phyloP scores from a whole-genome alignment of 2,888 invertebrate species.

The Xylota segnis region DNA sequence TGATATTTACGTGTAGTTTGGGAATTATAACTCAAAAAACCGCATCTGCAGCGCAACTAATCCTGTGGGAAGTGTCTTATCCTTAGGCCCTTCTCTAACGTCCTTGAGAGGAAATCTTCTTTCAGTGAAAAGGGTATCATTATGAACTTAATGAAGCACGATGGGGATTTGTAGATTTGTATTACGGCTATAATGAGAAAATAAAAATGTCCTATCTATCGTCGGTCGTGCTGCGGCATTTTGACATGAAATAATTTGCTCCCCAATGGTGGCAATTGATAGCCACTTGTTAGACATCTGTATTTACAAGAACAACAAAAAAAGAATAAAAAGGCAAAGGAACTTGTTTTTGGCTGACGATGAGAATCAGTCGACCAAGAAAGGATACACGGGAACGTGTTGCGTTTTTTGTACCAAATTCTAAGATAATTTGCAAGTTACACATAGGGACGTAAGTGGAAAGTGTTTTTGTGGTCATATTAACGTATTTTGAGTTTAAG shows the following conservation, averaged over 20 bases:
- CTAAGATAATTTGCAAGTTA: background rate
- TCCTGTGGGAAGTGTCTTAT: background rate
- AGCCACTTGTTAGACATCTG: background rate
- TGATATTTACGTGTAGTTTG: conserved; percentile 27
- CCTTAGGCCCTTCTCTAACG: background rate
- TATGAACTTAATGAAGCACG: background rate
- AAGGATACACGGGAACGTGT: background rate
- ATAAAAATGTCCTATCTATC: conserved; percentile 1
- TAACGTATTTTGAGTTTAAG: too few species aligned
- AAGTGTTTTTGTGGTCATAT: background rate
- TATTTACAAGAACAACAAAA: background rate
- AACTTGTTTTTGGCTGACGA: background rate
- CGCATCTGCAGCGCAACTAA: background rate
- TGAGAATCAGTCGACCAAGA: background rate
- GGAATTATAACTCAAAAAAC: conserved; percentile 21
- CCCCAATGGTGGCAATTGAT: background rate
- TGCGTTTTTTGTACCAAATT: background rate
- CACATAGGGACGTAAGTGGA: background rate
- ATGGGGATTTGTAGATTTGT: conserved; percentile 7
- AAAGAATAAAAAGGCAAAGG: background rate
- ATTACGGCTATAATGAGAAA: conserved; percentile 4
- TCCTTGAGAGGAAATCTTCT: background rate
- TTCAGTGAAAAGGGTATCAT: background rate
- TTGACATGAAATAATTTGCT: conserved; percentile 3
- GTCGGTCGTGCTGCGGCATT: background rate